Evolutionary conservation across 2,888 invertebrate genomes (phyloP), one percentile per base, ranked within the genome.

Genomic region (Salpingus planirostris): DNA sequence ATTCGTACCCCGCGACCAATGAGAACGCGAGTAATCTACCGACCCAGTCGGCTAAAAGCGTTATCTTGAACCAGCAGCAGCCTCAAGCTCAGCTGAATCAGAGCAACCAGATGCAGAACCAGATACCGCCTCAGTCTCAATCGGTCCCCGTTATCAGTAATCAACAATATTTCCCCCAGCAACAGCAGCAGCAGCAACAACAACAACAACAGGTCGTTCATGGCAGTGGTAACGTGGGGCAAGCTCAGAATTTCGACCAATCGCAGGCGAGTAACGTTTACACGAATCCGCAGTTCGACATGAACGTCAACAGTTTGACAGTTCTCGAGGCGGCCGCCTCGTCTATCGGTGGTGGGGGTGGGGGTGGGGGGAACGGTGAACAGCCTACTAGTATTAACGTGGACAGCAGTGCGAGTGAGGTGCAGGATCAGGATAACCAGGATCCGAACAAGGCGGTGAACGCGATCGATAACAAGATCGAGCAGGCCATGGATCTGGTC

Each of bases 401-500:
- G 24, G 30, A 35, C n/a, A 27, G 36, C 29, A 44, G 46, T 33
- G 52, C 45, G 10, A 46, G 43, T 8, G 46, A 50, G 18, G 29
- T 31, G 5, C 42, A 38, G 13, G 40, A 48, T 4, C 46, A 55
- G 11, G 54, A 48, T 36, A 30, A 57, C 11, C 54, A 47, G 36
- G 59, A 59, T 38, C 53, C 54, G 2, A 63, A 62, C 43, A 63
- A 63, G 2, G 62, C 63, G 38, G 73, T 73, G 29, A 74, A 74
- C 50, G 82, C 82, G 28, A 82, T 83, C 50, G 82, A 83, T 65
- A 82, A 82, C 65, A 83, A 83, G 66, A 83, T 83, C 50, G 83
- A 82, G 57, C 81, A 83, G 64, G 81, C 82, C 24, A 82, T 83
- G 83, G 76, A 83, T 62, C 66, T 84, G 57, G 82, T 83, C 22